Evolutionary conservation across 2,113 vertebrate species (phyloP), one percentile per base, ranked within the genome.

Genomic region (Mormoops blainvillei): DNA sequence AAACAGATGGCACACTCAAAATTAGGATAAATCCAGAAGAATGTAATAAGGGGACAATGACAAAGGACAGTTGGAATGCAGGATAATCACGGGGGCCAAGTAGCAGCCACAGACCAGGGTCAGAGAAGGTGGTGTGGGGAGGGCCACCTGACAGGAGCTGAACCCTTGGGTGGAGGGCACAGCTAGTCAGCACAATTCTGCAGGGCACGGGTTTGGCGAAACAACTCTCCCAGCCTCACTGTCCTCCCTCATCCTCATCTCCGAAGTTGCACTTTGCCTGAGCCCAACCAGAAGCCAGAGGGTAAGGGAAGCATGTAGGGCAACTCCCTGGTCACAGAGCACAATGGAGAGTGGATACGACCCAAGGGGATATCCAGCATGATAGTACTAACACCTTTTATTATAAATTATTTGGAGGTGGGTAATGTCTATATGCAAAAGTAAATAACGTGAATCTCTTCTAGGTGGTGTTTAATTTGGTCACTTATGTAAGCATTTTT

Each of bases 1-100:
- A 96, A 96, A 95, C 54, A 93, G 80, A 95, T 92, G 94, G 91
- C 63, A 84, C 52, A 52, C 67, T 78, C 56, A 87, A 96, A 96
- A 95, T 92, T 74, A 86, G 77, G 77, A 94, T 78, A 88, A 82
- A 81, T 48, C 26, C 43, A 91, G 65, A 93, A 94, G 80, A 94
- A 68, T 78, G 22, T 76, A 84, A 82, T 61, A 92, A 95, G 20
- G 3, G 26, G 41, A 97, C 9, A 82, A 87, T 36, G 41, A 81
- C 81, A 78, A 77, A 84, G 78, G 50, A 89, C 45, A 12, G 7
- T 11, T 90, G 73, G 61, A 83, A 78, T 74, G 36, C 78, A 96
- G 48, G 63, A 43, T 19, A 78, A 50, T 68, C 54, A 68, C 56
- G 80, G 36, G 45, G 45, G 56, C 13, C 65, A 31, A 54, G 33